Conservation (phyloP, 2,113 vertebrate species). For the Scomber colias region DNA sequence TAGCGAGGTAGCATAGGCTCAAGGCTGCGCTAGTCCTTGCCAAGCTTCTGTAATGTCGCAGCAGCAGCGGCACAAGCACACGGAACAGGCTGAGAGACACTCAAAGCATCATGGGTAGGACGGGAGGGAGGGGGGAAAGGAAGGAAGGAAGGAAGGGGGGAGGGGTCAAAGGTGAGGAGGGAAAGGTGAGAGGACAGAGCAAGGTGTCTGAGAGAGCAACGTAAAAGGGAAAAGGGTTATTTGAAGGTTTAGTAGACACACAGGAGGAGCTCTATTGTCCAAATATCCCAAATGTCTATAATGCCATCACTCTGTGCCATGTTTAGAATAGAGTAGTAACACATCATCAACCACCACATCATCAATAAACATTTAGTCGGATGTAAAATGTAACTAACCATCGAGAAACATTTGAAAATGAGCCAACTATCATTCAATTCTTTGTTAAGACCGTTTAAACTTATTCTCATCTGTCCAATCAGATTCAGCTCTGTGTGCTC, state of each 20-base stretch:
- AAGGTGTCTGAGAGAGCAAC: constrained; percentile 93
- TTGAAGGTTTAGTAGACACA: constrained; percentile 92
- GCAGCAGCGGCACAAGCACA: constrained; percentile 97
- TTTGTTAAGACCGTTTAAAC: not conserved
- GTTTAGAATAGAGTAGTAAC: constrained; percentile 3
- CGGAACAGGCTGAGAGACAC: constrained; percentile 98
- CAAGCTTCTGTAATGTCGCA: constrained; percentile 94
- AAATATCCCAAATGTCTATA: constrained; percentile 91
- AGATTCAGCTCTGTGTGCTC: constrained; percentile 33
- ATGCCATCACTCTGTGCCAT: constrained; percentile 7
- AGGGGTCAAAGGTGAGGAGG: constrained; percentile 84
- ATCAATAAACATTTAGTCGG: constrained; percentile 27
- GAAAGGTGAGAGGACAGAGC: constrained; percentile 89
- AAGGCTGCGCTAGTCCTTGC: constrained; percentile 96
- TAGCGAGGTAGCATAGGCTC: constrained; percentile 67
- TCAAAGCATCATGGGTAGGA: constrained; percentile 97
- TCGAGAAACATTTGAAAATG: not conserved
- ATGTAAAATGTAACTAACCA: not conserved
- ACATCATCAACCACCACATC: constrained; percentile 35
- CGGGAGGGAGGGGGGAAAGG: constrained; percentile 67
- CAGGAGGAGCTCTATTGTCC: constrained; percentile 92
- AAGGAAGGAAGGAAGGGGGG: constrained; percentile 68
- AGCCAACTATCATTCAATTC: constrained; percentile 5
- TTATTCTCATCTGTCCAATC: constrained; percentile 7
- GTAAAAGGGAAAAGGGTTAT: constrained; percentile 91